phyloP scores from a whole-genome alignment of 2,797 vertebrate species.

The Acanthopagrus latus region DNA sequence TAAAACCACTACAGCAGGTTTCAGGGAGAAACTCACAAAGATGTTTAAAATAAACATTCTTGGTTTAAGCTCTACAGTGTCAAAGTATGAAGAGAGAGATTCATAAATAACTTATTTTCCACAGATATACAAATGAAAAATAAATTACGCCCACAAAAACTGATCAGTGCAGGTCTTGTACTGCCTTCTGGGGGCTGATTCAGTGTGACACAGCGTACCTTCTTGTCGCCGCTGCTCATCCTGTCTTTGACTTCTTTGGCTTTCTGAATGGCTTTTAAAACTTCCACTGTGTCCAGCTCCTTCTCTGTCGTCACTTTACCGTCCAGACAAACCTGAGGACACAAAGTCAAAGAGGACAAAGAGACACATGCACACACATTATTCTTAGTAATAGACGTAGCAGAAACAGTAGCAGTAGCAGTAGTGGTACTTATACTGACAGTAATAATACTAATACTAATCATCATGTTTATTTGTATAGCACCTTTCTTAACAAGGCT shows the following conservation, averaged over 20 bases:
- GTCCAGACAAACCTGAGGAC: conserved; percentile 92
- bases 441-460: too few relatives aligned
- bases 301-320: conserved; percentile 91
- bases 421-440: background rate
- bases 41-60: background rate
- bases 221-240: conserved; percentile 91
- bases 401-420: background rate
- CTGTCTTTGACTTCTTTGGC: conserved; percentile 94
- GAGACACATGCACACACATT: too few relatives aligned
- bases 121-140: background rate
- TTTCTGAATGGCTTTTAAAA: conserved; percentile 98
- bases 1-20: conserved; percentile 23
- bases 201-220: conserved; percentile 82
- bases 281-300: conserved; percentile 97
- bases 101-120: background rate
- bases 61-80: background rate
- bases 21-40: background rate
- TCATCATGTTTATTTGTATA: too few relatives aligned
- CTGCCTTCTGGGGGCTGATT: background rate
- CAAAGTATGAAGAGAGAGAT: background rate
- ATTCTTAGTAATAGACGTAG: too few relatives aligned
- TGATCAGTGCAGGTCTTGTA: background rate
- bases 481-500: too few relatives aligned
- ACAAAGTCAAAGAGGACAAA: background rate
- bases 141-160: background rate